phyloP scores from a whole-genome alignment of 2,113 vertebrate species.

The Rattus rattus region DNA sequence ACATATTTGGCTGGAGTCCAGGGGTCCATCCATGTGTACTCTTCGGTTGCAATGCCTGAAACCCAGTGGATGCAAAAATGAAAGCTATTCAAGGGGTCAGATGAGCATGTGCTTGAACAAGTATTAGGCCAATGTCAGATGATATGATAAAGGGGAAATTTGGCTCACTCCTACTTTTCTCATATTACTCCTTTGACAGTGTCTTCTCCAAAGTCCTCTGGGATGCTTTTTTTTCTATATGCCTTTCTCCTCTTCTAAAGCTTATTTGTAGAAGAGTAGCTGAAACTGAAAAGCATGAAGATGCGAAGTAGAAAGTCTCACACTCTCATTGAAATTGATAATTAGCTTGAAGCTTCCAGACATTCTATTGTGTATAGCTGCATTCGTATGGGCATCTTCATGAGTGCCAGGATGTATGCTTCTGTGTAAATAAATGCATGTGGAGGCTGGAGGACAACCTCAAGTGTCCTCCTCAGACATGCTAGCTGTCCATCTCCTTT shows the following conservation, averaged over 20 bases:
- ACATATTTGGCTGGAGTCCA: no score
- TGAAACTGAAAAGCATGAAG: constrained; percentile 3
- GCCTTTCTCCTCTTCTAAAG: background rate
- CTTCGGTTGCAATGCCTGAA: background rate
- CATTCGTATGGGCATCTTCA: no score
- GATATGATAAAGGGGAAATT: background rate
- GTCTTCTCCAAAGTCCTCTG: background rate
- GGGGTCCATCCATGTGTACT: no score
- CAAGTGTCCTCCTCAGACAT: background rate
- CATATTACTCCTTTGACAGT: background rate
- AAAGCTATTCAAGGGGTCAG: background rate
- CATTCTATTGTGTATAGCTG: background rate
- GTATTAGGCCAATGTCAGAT: background rate
- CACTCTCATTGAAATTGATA: constrained; percentile 4
- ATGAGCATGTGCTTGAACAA: background rate
- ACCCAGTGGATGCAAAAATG: background rate
- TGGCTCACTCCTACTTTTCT: background rate
- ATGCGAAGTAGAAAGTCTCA: background rate
- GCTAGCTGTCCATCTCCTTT: background rate
- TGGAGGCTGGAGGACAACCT: background rate
- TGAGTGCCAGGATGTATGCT: background rate
- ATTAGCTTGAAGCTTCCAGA: constrained; percentile 6
- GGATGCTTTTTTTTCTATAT: background rate
- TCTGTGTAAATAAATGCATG: background rate
- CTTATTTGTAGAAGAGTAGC: background rate